Conservation (phyloP, 2,797 vertebrate species). For the Tympanoctomys barrerae region DNA sequence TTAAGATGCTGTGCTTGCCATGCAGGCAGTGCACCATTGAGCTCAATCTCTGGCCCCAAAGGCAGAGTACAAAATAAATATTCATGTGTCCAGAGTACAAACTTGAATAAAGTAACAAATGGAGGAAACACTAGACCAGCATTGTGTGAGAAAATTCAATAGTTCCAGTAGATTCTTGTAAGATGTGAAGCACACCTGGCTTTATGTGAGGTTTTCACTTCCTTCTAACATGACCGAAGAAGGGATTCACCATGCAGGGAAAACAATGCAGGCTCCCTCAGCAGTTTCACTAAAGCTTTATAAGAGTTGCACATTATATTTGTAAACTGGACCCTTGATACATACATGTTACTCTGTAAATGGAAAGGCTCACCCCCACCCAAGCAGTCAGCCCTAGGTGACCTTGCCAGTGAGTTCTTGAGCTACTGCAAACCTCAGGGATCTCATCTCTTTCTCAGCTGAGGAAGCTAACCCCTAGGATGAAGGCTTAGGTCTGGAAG, state of each 20-base stretch:
- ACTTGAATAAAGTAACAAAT: not conserved
- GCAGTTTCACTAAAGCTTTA: not conserved
- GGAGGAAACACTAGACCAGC: not conserved
- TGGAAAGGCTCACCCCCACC: too few species aligned
- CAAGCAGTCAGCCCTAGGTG: too few species aligned
- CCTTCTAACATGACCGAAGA: not conserved
- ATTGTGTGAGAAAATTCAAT: not conserved
- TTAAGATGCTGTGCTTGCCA: too few species aligned
- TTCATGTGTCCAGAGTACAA: not conserved
- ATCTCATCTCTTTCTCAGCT: too few species aligned
- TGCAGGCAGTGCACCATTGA: too few species aligned
- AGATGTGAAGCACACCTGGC: not conserved
- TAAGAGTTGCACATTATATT: not conserved
- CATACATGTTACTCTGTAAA: not conserved
- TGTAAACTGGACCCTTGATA: not conserved
- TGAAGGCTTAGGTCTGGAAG: too few species aligned
- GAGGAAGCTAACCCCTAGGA: too few species aligned
- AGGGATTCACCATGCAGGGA: not conserved
- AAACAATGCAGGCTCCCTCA: not conserved
- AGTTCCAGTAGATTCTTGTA: not conserved
- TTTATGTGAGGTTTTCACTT: not conserved
- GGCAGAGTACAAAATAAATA: not conserved
- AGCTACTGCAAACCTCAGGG: too few species aligned
- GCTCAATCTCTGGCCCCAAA: not conserved
- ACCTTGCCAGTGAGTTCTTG: too few species aligned